Evolutionary conservation across 2,797 vertebrate species (phyloP).

Genomic region (Sciurus vulgaris): DNA sequence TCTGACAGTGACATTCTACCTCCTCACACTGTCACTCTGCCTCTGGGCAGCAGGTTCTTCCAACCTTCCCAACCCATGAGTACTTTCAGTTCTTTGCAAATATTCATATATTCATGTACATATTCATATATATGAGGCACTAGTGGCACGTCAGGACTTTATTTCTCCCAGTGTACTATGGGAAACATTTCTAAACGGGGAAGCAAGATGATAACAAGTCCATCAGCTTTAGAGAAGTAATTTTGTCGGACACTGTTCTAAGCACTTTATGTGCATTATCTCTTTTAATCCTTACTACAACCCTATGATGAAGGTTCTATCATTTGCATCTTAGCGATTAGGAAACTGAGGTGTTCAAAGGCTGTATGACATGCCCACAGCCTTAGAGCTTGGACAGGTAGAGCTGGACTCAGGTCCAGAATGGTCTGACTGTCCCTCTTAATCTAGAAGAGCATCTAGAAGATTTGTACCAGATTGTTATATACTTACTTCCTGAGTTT

Average conservation of each 20-base stretch:
- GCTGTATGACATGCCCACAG: not conserved
- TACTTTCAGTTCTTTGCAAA: constrained; percentile 7
- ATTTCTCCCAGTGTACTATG: not conserved
- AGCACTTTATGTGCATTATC: not conserved
- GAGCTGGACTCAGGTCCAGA: not conserved
- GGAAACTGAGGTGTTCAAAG: constrained; percentile 7
- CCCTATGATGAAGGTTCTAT: not conserved
- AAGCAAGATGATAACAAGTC: not conserved
- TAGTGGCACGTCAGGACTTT: not conserved
- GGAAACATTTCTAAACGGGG: not conserved
- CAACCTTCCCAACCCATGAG: not conserved
- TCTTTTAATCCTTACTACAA: not conserved
- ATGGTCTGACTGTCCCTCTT: not conserved
- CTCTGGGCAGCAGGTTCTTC: not conserved
- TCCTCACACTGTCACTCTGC: not conserved
- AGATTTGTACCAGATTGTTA: not conserved
- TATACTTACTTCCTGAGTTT: not conserved
- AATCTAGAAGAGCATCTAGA: not conserved
- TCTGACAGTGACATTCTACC: not conserved
- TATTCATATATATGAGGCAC: not conserved
- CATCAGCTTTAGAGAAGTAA: constrained; percentile 28
- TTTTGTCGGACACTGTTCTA: not conserved
- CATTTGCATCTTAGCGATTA: not conserved
- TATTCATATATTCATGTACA: not conserved
- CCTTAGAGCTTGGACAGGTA: not conserved